These are phyloP conservation scores for Sinocyclocheilus rhinocerous DNA, from an alignment of 2,113 vertebrate genomes.

Conservation along the genomic window DNA sequence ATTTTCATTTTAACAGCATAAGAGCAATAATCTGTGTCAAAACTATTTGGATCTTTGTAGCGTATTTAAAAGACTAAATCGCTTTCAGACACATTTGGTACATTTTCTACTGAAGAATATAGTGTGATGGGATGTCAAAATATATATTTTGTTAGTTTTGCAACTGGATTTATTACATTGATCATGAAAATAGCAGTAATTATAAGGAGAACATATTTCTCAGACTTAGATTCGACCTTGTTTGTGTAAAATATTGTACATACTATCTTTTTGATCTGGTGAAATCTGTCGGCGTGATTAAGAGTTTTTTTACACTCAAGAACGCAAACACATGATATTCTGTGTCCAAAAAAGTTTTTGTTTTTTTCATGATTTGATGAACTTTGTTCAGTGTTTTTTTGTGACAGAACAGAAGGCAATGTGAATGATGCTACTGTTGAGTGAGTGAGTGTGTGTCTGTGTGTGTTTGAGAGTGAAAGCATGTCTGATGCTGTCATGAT, in stretches of 20 bases:
- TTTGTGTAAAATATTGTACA: slow-evolving; percentile 96
- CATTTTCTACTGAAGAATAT: slow-evolving; percentile 77
- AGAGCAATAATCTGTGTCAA: slow-evolving; percentile 63
- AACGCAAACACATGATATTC: slow-evolving; percentile 30
- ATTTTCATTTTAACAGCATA: slow-evolving; percentile 67
- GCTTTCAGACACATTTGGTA: slow-evolving; percentile 72
- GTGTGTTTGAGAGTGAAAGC: slow-evolving; percentile 30
- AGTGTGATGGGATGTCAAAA: slow-evolving; percentile 78
- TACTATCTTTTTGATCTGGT: slow-evolving; percentile 71
- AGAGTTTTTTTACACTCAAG: slow-evolving; percentile 44
- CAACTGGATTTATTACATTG: slow-evolving; percentile 78
- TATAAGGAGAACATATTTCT: slow-evolving; percentile 77
- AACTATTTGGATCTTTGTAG: slow-evolving; percentile 74
- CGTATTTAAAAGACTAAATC: slow-evolving; percentile 85
- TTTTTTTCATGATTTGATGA: slow-evolving; percentile 59
- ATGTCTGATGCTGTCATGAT: slow-evolving; percentile 60
- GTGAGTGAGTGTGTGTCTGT: slow-evolving; percentile 51
- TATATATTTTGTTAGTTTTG: slow-evolving; percentile 93
- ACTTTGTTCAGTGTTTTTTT: slow-evolving; percentile 64
- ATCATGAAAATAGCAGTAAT: slow-evolving; percentile 64
- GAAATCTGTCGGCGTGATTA: slow-evolving; percentile 41
- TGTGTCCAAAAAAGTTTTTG: slow-evolving; percentile 22
- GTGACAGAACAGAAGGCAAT: slow-evolving; percentile 67
- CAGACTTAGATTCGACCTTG: slow-evolving; percentile 74
- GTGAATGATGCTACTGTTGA: slow-evolving; percentile 47